Base-by-base conservation (phyloP, 2,888 invertebrate species). In the Nasonovia ribisnigri region DNA sequence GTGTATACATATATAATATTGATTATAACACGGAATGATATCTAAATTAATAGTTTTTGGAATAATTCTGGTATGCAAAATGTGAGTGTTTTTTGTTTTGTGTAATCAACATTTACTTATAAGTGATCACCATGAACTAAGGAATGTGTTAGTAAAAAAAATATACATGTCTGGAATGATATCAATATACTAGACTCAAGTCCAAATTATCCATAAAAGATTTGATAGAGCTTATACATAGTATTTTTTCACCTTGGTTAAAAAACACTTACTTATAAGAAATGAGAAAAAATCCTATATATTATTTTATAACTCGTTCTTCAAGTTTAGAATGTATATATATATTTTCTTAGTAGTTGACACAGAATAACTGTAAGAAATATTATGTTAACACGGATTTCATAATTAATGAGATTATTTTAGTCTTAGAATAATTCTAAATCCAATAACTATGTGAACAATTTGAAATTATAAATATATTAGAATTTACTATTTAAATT, bases 111-210 rank as follows among this genome's bases (percentile, higher is more conserved):
- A 88, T 87, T 91, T 42, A 91, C 6, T 57, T 86, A 46, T 48
- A 42, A 84, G 51, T 91, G 91, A 77, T 48, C n/a, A 77, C 8
- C 29, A 67, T 42, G 8, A 48, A 87, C 36, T 48, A 87, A 77
- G 92, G 92, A 92, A 92, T 92, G 92, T 88, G 60, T 88, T 60
- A 43, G 77, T 88, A 88, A 36, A 87, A 46, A 86, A 77, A 51
- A 77, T 51, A 88, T 51, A 88, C 36, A 54, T 42, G 29, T 29
- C 43, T 88, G 92, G 92, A 92, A 92, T 92, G 51, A 29, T 88
- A 92, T 60, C 24, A 88, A 77, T 92, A 54, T n/a, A 88, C 20
- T 88, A 29, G 4, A 42, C 92, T 77, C 51, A 43, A 77, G n/a
- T 88, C 0, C 11, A 43, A 88, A 88, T 43, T 67, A 48, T 88